Percentiles rank a stretch among this genome's conserved stretches.
phyloP scores from a whole-genome alignment of 2,113 vertebrate genomes.

The Muntiacus reevesi region DNA sequence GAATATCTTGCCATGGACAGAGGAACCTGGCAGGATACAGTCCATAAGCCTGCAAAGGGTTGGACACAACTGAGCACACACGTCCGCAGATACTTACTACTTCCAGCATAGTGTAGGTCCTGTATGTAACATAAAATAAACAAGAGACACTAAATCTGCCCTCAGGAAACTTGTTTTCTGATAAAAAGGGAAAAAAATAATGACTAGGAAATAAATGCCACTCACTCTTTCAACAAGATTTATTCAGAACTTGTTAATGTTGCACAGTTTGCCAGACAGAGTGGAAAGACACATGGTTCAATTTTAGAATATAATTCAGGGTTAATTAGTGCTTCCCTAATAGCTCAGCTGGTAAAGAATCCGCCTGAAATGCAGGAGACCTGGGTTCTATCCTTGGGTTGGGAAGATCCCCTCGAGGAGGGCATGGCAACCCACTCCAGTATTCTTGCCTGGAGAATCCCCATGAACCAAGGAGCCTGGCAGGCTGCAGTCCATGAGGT shows the following conservation, averaged over 20 bases:
- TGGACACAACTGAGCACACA: not conserved
- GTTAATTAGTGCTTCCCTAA: not conserved
- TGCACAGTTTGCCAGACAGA: not conserved
- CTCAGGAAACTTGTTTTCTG: not conserved
- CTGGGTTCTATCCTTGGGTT: not conserved
- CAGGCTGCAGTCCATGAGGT: not conserved
- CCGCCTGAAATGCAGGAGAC: not conserved
- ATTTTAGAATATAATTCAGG: not conserved
- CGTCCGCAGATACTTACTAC: not conserved
- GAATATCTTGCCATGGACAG: not conserved
- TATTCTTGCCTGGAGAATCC: not conserved
- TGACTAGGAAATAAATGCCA: not conserved
- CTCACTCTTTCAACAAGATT: not conserved
- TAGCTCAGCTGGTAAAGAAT: not conserved
- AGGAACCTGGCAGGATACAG: not conserved
- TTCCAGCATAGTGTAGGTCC: not conserved
- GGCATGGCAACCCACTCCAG: not conserved
- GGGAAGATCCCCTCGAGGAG: not conserved
- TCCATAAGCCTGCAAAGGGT: not conserved
- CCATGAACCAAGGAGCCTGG: not conserved
- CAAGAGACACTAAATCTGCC: not conserved
- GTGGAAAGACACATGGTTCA: not conserved
- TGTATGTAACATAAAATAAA: not conserved
- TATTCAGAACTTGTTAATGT: not conserved
- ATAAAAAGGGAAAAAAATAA: not conserved